Evolutionary conservation across 64 coral and sea anemone genomes (phyloP).

Genomic region (Exaiptasia diaphana): DNA sequence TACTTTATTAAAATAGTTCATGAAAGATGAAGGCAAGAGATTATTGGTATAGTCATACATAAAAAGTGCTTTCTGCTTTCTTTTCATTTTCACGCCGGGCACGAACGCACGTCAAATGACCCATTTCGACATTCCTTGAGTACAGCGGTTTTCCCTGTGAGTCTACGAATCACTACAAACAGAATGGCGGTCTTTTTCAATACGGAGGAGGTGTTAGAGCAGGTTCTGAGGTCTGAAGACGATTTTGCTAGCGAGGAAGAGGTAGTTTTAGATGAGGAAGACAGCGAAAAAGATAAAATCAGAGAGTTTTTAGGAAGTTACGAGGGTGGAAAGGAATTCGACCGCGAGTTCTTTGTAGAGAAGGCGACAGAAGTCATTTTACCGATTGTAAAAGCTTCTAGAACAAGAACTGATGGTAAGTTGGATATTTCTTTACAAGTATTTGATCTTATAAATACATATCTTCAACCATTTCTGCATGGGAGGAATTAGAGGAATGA

Average conservation of each 20-base stretch:
- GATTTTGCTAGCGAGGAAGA: not conserved
- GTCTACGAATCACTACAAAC: not conserved
- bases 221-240: not conserved
- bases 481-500: too few relatives aligned
- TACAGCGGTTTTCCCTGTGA: not conserved
- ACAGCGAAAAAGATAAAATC: not conserved
- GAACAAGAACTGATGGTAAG: conserved; percentile 15
- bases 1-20: too few relatives aligned
- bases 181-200: conserved; percentile 3
- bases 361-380: not conserved
- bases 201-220: not conserved
- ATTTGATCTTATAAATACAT: not conserved
- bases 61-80: too few relatives aligned
- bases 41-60: too few relatives aligned
- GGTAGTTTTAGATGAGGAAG: not conserved
- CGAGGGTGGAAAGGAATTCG: not conserved
- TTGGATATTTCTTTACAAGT: not conserved
- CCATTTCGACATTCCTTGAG: not conserved
- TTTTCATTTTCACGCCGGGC: conserved; percentile 33
- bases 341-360: conserved; percentile 10
- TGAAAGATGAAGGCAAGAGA: too few relatives aligned
- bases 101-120: not conserved
- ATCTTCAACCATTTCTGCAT: not conserved
- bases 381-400: not conserved
- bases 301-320: not conserved